A percentile compares a stretch with the other conserved stretches of the same genome.
Evolutionary conservation across 2,113 vertebrate genomes (phyloP).

Genomic region (Gambusia affinis): DNA sequence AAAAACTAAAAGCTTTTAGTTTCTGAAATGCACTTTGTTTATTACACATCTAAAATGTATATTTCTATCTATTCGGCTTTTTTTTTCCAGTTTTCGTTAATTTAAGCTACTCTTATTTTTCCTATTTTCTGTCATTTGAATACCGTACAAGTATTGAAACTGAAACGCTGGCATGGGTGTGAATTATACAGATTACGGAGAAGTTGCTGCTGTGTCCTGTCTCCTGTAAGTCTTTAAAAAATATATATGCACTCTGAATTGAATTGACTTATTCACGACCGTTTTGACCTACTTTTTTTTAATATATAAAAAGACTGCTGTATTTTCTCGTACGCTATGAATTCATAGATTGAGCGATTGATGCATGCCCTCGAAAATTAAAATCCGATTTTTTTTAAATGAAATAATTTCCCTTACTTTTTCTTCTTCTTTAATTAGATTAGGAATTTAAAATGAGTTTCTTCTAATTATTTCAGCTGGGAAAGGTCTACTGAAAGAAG

Average conservation of each 20-base stretch:
- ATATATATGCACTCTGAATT: slow-evolving; percentile 75
- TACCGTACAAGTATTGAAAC: slow-evolving; percentile 86
- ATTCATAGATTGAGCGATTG: slow-evolving; percentile 72
- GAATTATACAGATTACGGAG: slow-evolving; percentile 60
- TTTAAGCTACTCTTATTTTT: slow-evolving; percentile 66
- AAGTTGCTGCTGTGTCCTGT: slow-evolving; percentile 80
- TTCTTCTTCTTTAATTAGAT: slow-evolving; percentile 28
- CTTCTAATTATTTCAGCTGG: slow-evolving; percentile 6
- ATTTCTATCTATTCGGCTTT: slow-evolving; percentile 45
- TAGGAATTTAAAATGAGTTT: not conserved
- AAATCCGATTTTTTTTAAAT: slow-evolving; percentile 34
- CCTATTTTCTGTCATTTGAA: slow-evolving; percentile 69
- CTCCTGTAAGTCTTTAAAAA: slow-evolving; percentile 45
- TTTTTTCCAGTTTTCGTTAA: slow-evolving; percentile 58
- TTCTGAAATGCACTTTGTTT: slow-evolving; percentile 87
- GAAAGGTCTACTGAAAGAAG: slow-evolving; percentile 24
- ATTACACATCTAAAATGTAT: slow-evolving; percentile 71
- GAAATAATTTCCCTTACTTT: not conserved
- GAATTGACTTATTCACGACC: slow-evolving; percentile 64
- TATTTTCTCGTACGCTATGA: slow-evolving; percentile 67
- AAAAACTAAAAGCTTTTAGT: slow-evolving; percentile 61
- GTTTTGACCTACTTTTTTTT: slow-evolving; percentile 69
- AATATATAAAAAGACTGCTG: slow-evolving; percentile 71
- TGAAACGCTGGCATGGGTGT: slow-evolving; percentile 72
- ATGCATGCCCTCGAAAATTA: slow-evolving; percentile 81